Evolutionary conservation across 1,140 invertebrate species (phyloP), one percentile per base, ranked within the genome.

Genomic region (Leptinotarsa undecemlineata): DNA sequence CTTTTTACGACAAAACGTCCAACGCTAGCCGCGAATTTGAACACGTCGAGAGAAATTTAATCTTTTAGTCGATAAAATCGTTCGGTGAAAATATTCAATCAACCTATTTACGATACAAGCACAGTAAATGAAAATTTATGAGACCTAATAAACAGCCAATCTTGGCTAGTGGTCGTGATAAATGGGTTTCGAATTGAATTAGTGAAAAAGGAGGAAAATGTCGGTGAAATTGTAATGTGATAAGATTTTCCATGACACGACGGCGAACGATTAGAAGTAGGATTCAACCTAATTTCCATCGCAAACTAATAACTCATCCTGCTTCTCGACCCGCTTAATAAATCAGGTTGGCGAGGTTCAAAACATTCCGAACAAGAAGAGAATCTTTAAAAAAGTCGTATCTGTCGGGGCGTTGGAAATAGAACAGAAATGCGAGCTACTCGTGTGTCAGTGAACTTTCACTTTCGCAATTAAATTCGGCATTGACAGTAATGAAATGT

Each of bases 381-480:
- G 17, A 57, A 42, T 42, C 33, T 19, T 57, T 57, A 19, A 57
- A 57, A 57, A 57, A 57, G n/a, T n/a, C 5, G 1, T 57, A 57
- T 17, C 15, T 8, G n/a, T 57, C 15, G 51, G n/a, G 17, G 15
- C 15, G 51, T 57, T 57, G 15, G 51, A 57, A 57, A 57, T 57
- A 57, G 51, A 57, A 57, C 51, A 57, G 51, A 57, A 42, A 57
- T 57, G 51, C n/a, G 6, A 17, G 51, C 33, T 57, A 19, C 17
- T 57, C 51, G 15, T 19, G 17, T 57, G 51, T 57, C 51, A 57
- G 51, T 57, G 51, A 57, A 57, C 51, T 57, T 57, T 57, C 51
- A 57, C 51, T 57, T 57, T 57, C 51, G 51, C 51, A 57, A 57
- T 57, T 57, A 57, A 57, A 57, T 57, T 57, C n/a, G 51, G 51